These are phyloP conservation scores for Eupeodes corollae DNA, from an alignment of 1,140 invertebrate genomes.

Conservation along the genomic window DNA sequence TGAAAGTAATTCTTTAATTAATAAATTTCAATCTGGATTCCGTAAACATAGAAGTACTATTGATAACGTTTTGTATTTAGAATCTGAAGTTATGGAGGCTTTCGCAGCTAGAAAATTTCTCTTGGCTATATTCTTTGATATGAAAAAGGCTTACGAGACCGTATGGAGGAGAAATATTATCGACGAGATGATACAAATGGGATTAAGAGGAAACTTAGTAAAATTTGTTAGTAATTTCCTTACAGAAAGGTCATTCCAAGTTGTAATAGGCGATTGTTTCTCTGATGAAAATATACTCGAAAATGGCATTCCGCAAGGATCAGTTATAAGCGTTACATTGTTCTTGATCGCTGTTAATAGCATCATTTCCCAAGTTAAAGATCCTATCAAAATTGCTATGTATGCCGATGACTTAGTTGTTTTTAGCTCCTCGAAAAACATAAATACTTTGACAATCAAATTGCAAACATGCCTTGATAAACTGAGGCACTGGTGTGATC, in stretches of 20 bases:
- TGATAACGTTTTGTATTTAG: neutral
- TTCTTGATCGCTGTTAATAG: neutral
- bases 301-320: slow-evolving; percentile 7
- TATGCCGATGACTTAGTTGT: neutral
- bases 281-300: slow-evolving; percentile 2
- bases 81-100: slow-evolving; percentile 12
- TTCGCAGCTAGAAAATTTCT: slow-evolving; percentile 15
- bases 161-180: slow-evolving; percentile 9
- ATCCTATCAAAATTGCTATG: neutral
- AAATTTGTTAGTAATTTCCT: slow-evolving; percentile 8
- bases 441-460: neutral
- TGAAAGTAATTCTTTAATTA: slow-evolving; percentile 9
- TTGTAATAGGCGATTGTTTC: neutral
- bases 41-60: slow-evolving; percentile 7
- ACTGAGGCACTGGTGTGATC: neutral
- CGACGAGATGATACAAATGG: neutral
- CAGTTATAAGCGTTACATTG: neutral
- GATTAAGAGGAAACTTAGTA: slow-evolving; percentile 5
- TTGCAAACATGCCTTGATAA: neutral
- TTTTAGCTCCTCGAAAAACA: neutral
- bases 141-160: slow-evolving; percentile 22
- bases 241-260: slow-evolving; percentile 5
- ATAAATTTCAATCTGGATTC: slow-evolving; percentile 13
- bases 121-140: slow-evolving; percentile 17
- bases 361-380: neutral